Evolutionary conservation across 2,113 vertebrate species (phyloP), one percentile per base, ranked within the genome.

Genomic region (Marmota flaviventris): DNA sequence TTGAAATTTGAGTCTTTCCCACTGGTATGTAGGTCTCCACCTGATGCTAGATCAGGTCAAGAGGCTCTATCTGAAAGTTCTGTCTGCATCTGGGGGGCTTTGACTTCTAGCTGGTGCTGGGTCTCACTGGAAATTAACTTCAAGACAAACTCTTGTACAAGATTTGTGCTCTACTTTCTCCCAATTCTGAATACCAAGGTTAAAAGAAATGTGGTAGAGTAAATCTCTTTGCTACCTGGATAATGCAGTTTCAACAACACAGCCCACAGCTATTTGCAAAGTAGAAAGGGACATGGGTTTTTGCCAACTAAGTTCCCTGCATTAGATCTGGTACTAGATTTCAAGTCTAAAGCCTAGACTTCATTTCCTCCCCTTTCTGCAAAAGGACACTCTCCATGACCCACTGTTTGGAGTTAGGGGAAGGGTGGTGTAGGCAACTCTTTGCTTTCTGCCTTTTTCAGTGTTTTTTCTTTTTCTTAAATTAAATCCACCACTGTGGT

Each of bases 141-240:
- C 42, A 39, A 42, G 51, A 58, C 20, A 58, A 58, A 58, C 2
- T 58, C 20, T 58, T 24, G 7, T 58, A 20, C 56, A 24, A 22
- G 10, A 22, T 48, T 39, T 56, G 65, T 73, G 45, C 4, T 8
- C 20, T 51, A 16, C 63, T 51, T 34, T 18, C 2, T 70, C 34
- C 11, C 34, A 12, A 29, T 9, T 34, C 20, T 70, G 3, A 11
- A 65, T 39, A 13, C 27, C 65, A 73, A 5, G 51, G 8, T 29
- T 29, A 17, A 75, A 4, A 5, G 16, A 20, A 5, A 12, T 17
- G 4, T 4, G 4, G 1, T 20, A 22, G 17, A 75, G n/a, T 10
- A 17, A 32, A 25, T 75, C 17, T 87, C 22, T 29, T 73, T 42
- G 20, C 5, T 18, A 73, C 16, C 3, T 75, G n/a, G 53, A 16